Conservation (phyloP, 2,888 invertebrate species). For the Hylaea fasciaria region DNA sequence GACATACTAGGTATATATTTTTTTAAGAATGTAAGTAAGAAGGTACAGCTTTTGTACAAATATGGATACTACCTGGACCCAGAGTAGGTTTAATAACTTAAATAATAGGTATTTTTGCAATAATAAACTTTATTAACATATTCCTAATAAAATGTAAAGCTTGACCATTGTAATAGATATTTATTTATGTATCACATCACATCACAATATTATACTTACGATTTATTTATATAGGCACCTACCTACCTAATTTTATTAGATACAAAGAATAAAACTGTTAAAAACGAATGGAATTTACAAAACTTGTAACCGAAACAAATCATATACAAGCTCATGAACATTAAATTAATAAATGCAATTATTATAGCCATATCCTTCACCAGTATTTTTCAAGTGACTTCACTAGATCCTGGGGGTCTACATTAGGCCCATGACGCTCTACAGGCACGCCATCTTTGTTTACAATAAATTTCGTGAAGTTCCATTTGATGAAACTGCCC, state of each 20-base stretch:
- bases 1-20: too few species aligned
- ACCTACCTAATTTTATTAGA: too few species aligned
- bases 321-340: background rate
- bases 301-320: too few species aligned
- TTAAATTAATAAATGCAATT: conserved; percentile 9
- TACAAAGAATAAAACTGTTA: too few species aligned
- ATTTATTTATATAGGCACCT: background rate
- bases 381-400: conserved; percentile 85
- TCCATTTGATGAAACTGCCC: conserved; percentile 93
- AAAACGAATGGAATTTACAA: too few species aligned
- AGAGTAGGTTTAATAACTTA: too few species aligned
- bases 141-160: background rate
- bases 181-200: background rate
- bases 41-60: too few species aligned
- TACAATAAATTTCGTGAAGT: conserved; percentile 93
- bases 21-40: too few species aligned
- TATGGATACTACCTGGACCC: too few species aligned
- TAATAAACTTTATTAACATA: background rate
- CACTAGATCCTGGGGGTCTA: conserved; percentile 81
- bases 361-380: conserved; percentile 51
- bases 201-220: background rate
- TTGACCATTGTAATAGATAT: background rate
- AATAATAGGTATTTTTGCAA: too few species aligned
- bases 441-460: conserved; percentile 89
- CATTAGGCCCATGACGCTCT: conserved; percentile 87